Evolutionary conservation across 2,888 invertebrate species (phyloP), one percentile per base, ranked within the genome.

Genomic region (Lucinisca nassula): DNA sequence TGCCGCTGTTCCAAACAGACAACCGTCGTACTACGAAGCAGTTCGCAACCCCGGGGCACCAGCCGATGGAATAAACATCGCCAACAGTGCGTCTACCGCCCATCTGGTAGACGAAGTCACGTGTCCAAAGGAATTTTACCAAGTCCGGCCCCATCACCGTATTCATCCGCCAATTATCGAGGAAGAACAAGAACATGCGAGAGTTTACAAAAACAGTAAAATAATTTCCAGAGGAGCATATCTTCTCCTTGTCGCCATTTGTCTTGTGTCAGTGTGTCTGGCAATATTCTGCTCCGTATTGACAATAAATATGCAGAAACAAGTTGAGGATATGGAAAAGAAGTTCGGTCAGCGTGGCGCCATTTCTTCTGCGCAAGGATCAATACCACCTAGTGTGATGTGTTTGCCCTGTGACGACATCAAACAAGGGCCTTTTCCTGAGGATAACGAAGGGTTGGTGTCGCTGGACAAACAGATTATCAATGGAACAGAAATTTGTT

Each of bases 371-470:
- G 67, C 67, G 14, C 35, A 32, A 17, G 35, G 24, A 58, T 14
- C 35, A 32, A 35, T 3, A 8, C 12, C 35, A 35, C 30, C 67
- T 17, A 30, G 35, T 35, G 12, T 14, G 21, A 67, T 89, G 30
- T 92, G 92, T 86, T 58, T 92, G 17, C 92, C 90, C 0, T 92
- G 90, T 75, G 84, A 70, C 3, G 90, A 89, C 35, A 70, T 92
- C 21, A 58, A 76, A 17, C 78, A 80, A 32, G 90, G 90, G 40
- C 92, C 92, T 27, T 90, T 91, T 51, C 82, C 80, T 10, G 92
- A 92, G 51, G 90, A 90, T 27, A 92, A 87, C 17, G n/a, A 55
- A 24, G 61, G 84, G 1, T 67, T 92, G 1, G 37, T 32, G 14
- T 30, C 51, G 17, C 70, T 92, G 8, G 61, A 84, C 2, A 84